Evolutionary conservation across 92 coral and sea anemone species (phyloP), one percentile per base, ranked within the genome.

Genomic region (Metridium senile): DNA sequence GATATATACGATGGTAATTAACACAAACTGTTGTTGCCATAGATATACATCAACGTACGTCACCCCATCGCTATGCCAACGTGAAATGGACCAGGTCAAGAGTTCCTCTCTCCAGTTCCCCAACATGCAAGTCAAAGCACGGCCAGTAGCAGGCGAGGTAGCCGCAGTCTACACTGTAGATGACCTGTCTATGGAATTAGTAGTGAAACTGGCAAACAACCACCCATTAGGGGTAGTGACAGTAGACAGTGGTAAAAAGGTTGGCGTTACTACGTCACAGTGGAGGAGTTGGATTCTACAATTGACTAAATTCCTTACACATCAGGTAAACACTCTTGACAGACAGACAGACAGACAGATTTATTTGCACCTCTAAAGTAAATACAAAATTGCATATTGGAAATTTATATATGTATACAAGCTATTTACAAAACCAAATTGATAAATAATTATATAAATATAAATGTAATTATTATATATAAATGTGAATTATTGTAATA

Each of bases 261-360:
- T 95, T 1, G 99, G 99, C 0, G 97, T 95, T 61, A 86, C 93
- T 9, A 74, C 84, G 1, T 84, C 92, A 16, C 99, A 95, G 71
- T 95, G 99, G 99, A 75, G 99, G 29, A 87, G 97, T 75, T 95
- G 99, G 99, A 92, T 95, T 88, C 74, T 95, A 39, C 99, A 95
- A 82, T 85, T 95, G 89, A 92, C 99, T 0, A 95, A 97, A 13
- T 95, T 95, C 23, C 87, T 95, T 0, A 89, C 94, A 28, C 99
- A 95, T 70, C 99, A 95, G 93, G 97, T 95, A 46, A 62, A 62
- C 31, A 62, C 9, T 22, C 3, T 54, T 8, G 17, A 23, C 21
- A 67, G 33, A 4, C 28, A 20, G 26, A 10, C 63, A 16, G 0
- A 10, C 31, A 63, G 69, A n/a, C n/a, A n/a, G n/a, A n/a, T n/a